Conservation (phyloP, 1,140 invertebrate genomes). For the Heliconius nattereri region DNA sequence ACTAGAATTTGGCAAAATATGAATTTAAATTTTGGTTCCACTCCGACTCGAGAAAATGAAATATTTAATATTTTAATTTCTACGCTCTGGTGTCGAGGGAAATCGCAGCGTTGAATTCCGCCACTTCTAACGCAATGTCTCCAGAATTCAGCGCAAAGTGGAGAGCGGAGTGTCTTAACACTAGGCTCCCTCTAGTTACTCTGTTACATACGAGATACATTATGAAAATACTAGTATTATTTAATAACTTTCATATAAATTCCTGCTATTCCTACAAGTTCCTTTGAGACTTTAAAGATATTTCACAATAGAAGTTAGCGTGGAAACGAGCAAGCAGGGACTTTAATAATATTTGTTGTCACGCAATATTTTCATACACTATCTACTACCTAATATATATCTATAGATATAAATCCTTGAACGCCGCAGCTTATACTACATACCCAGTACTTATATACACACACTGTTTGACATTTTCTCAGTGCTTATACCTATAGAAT, state of each 20-base stretch:
- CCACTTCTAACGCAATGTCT: no score
- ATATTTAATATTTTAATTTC: no score
- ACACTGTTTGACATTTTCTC: conserved; percentile 6
- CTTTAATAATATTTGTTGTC: neutral
- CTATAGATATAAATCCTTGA: neutral
- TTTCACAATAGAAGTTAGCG: neutral
- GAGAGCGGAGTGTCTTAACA: no score
- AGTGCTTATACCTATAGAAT: neutral
- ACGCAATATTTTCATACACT: neutral
- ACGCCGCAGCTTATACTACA: neutral
- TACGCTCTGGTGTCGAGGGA: no score
- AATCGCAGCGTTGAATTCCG: no score
- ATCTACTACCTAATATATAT: neutral
- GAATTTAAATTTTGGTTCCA: no score
- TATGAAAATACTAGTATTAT: neutral
- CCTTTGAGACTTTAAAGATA: neutral
- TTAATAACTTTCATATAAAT: neutral
- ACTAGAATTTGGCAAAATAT: neutral
- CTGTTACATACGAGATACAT: no score
- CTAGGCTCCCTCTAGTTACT: neutral
- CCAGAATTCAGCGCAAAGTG: no score
- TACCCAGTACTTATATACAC: neutral
- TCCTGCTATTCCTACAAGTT: neutral
- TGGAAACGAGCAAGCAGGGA: neutral
- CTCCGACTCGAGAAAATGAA: no score